Evolutionary conservation across 2,888 invertebrate genomes (phyloP), one percentile per base, ranked within the genome.

Genomic region (Stenodema calcarata): DNA sequence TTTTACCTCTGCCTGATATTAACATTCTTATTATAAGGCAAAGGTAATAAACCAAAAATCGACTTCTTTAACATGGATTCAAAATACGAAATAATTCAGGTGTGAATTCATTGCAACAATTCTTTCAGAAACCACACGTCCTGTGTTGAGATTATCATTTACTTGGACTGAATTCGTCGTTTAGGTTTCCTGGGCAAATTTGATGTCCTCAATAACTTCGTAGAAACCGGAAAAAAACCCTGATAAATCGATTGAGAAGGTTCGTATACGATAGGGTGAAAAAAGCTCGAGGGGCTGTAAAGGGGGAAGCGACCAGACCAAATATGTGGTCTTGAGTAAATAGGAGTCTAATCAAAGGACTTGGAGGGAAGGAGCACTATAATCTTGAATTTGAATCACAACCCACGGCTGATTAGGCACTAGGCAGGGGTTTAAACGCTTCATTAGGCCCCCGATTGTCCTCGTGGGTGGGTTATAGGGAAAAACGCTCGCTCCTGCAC

Each of bases 241-340:
- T 62, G 62, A 62, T 62, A 23, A 62, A 62, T 62, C 23, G 62
- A 62, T 62, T 62, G 4, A 23, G 62, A 23, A 62, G 62, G 23
- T 27, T 62, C 16, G 1, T 47, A 47, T 47, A 14, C 47, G 62
- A 23, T 23, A 12, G 62, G 62, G 62, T 62, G 62, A 62, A 62
- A 62, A 62, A 62, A 62, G 11, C 62, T n/a, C 16, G 18, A 62
- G 78, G 44, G 27, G 44, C 27, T 44, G 4, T n/a, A 18, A 50
- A 84, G 75, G 80, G 88, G 87, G 41, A 86, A 87, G 50, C 84
- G 87, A 62, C 82, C 62, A 78, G 87, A 80, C 69, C 87, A 87
- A 84, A 83, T 87, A 87, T 75, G 44, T 86, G 88, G 86, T 85
- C 87, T 87, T 87, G 87, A 87, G 87, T 88, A 88, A 86, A 86